Base-by-base conservation (phyloP, 2,888 invertebrate genomes). In the Drymonia ruficornis region DNA sequence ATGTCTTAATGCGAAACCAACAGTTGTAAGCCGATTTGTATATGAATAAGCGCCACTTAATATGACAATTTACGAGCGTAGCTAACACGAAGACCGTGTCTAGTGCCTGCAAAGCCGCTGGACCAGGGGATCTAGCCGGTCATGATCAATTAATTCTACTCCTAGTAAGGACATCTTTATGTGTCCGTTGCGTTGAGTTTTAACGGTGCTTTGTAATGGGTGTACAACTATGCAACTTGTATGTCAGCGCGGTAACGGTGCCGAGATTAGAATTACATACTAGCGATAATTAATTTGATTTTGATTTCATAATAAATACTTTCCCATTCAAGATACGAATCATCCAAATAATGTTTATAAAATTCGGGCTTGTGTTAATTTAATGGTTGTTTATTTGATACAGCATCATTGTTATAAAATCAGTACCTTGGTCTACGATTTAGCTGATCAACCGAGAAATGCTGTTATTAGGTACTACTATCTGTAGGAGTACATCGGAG, bases 11-110 rank as follows among this genome's bases (percentile, higher is more conserved):
- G 73, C 72, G 71, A 76, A 79, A 68, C 69, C 74, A 76, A 77
- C 77, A 80, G 72, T 68, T 74, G 74, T 82, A 85, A 84, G 79
- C 81, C 74, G 81, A 83, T 83, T 83, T 77, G 70, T 76, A 67
- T 56, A 78, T 82, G 80, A 78, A 81, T 80, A 80, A 85, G 76
- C 77, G 70, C 75, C 75, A 79, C 68, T 81, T 86, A 84, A 84
- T 82, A 83, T 80, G 81, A 81, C 83, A 82, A 83, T 85, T 86
- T 86, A 86, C 76, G 79, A 77, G 78, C 80, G 74, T 81, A 61
- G 67, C 75, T 78, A 80, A 81, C 70, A 74, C 66, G 65, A 60
- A 23, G 59, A 74, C 57, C 63, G 61, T 53, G 64, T 66, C 56
- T 61, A 49, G 61, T 63, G 63, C 59, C 65, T 53, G 70, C 63